Conservation (phyloP, 2,113 vertebrate species). For the Mellivora capensis region DNA sequence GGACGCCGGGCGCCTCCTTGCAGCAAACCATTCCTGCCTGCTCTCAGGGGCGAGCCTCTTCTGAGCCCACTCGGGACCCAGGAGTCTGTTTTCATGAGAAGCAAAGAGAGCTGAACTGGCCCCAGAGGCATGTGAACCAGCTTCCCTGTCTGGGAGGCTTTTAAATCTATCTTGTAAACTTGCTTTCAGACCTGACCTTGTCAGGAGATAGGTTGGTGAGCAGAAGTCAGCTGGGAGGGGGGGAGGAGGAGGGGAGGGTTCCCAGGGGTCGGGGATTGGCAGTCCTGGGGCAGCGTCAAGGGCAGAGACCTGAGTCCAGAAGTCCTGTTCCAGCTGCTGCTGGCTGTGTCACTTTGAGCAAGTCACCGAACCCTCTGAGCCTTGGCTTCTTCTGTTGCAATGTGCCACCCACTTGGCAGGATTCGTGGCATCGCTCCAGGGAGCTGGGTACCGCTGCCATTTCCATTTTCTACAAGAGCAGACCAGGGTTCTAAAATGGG, state of each 20-base stretch:
- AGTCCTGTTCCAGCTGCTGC: background rate
- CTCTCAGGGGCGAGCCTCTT: background rate
- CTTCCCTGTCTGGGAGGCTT: slow-evolving; percentile 1
- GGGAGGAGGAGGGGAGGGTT: too few species aligned
- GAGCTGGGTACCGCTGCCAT: fast-evolving
- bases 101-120: background rate
- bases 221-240: fast-evolving
- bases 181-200: slow-evolving; percentile 24
- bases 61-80: background rate
- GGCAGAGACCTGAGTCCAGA: background rate
- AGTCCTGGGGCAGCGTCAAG: background rate
- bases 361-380: background rate
- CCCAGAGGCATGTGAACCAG: slow-evolving; percentile 33
- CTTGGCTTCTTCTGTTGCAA: background rate
- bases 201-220: background rate
- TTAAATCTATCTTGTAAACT: slow-evolving; percentile 25
- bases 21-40: too few species aligned
- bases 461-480: background rate
- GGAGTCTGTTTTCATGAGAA: slow-evolving; percentile 43
- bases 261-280: background rate
- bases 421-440: too few species aligned
- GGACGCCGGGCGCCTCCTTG: background rate
- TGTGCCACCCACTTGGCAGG: background rate
- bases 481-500: background rate
- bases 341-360: background rate